Percentiles rank a stretch among this genome's conserved stretches.
Conservation (phyloP, 2,113 vertebrate species). For the Barbus barbus region DNA sequence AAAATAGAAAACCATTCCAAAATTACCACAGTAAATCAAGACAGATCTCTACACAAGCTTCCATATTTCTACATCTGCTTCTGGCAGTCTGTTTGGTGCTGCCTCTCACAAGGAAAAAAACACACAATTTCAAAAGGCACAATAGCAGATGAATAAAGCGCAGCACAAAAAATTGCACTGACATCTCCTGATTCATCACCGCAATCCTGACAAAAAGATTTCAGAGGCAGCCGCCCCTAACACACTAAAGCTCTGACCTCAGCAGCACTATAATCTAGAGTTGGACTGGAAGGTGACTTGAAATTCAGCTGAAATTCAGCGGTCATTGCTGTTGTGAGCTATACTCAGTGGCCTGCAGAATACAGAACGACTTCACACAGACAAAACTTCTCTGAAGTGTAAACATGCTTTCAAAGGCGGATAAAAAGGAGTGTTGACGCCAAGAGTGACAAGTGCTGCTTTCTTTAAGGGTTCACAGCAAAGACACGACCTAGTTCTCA, state of each 20-base stretch:
- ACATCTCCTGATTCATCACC: constrained; percentile 1
- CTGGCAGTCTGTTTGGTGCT: not conserved
- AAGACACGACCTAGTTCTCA: constrained; percentile 58
- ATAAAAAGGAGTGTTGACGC: constrained; percentile 36
- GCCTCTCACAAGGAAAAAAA: not conserved
- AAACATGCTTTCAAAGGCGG: constrained; percentile 48
- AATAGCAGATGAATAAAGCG: not conserved
- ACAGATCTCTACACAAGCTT: not conserved
- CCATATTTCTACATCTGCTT: constrained; percentile 2
- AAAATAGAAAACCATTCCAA: not conserved
- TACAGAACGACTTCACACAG: constrained; percentile 20
- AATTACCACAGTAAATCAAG: constrained; percentile 8
- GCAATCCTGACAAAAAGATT: not conserved
- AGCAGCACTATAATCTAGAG: not conserved
- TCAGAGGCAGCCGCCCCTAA: not conserved
- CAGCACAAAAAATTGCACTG: not conserved
- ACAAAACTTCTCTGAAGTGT: constrained; percentile 34
- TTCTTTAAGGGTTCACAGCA: constrained; percentile 55
- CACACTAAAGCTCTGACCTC: not conserved
- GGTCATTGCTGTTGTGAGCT: constrained; percentile 1
- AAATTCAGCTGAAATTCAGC: too few species aligned
- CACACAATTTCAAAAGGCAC: not conserved
- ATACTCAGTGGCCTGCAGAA: constrained; percentile 4
- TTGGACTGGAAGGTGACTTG: constrained; percentile 16
- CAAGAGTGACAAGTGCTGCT: constrained; percentile 44